Base-by-base conservation (phyloP, 2,888 invertebrate genomes). In the Xanthia togata region DNA sequence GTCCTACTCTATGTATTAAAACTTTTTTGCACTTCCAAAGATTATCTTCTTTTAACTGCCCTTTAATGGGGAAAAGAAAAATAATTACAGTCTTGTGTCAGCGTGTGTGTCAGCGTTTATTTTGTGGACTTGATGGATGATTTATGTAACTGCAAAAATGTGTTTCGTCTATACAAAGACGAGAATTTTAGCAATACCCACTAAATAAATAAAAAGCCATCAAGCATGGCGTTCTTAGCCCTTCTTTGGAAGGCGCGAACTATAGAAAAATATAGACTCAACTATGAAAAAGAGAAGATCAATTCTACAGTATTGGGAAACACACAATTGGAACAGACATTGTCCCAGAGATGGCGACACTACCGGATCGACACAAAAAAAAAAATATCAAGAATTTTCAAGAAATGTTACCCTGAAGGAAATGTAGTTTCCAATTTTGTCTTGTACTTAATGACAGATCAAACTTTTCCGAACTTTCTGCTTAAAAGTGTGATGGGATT, bases 401-500 rank as follows among this genome's bases (percentile, higher is more conserved):
- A 90, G 72, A 92, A 90, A 81, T 91, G 90, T 83, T 95, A 91
- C 89, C 97, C 90, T 14, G 97, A 88, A 88, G 95, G 91, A 89
- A 96, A 90, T 12, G 90, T 89, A 0, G 80, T 94, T 12, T 93
- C 93, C 0, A 95, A 94, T 74, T 91, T 94, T 60, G 88, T 93
- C 55, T 81, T 92, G 12, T 93, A 92, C 76, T 73, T 96, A 17
- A 91, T 81, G 92, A 97, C 89, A 93, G 97, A 89, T 95, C 97
- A 87, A 85, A 93, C 93, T 0, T 93, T 95, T 71, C 93, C 95
- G 0, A 97, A 98, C 92, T 97, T 97, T 82, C 91, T 97, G 4
- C 73, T 97, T 31, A 98, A 97, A 89, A 98, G 98, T 89, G 82
- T 97, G 0, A 87, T 97, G 23, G 98, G 98, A 1, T 98, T 98